Conservation (phyloP, 2,888 invertebrate genomes). For the Crossocerus cetratus region DNA sequence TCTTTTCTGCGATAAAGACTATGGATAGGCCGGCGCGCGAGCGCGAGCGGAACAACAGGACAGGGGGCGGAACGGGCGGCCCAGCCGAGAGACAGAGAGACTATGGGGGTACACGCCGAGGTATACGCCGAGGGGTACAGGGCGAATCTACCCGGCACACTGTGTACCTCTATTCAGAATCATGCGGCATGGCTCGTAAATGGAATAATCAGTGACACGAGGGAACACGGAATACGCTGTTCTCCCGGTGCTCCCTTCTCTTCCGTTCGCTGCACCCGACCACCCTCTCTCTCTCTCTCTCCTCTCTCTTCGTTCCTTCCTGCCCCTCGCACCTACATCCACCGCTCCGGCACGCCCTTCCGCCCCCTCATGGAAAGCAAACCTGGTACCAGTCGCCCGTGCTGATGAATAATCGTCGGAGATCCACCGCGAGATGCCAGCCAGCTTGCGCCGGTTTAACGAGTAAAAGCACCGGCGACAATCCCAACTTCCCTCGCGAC, state of each 20-base stretch:
- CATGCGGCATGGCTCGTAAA: conserved; percentile 67
- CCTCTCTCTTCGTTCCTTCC: conserved; percentile 33
- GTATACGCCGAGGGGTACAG: conserved; percentile 25
- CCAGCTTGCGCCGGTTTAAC: conserved; percentile 61
- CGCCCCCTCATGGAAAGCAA: conserved; percentile 55
- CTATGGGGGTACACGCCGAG: conserved; percentile 16
- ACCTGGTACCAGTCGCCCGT: conserved; percentile 50
- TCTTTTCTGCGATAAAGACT: conserved; percentile 46
- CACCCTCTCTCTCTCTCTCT: conserved; percentile 35
- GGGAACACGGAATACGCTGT: conserved; percentile 66
- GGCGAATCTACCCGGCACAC: conserved; percentile 45
- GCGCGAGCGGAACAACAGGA: conserved; percentile 12
- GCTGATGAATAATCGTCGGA: conserved; percentile 66
- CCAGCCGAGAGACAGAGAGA: conserved; percentile 7
- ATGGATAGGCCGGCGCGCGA: conserved; percentile 9
- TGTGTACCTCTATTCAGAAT: conserved; percentile 66
- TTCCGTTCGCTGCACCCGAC: conserved; percentile 35
- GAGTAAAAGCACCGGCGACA: conserved; percentile 54
- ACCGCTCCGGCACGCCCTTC: conserved; percentile 33
- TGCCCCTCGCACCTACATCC: conserved; percentile 42
- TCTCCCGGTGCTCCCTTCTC: conserved; percentile 57
- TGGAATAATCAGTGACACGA: conserved; percentile 73
- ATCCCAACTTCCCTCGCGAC: conserved; percentile 7
- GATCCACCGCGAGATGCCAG: conserved; percentile 54
- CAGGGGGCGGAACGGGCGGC: conserved; percentile 1